These are phyloP conservation scores for Pogonomyrmex barbatus DNA, from an alignment of 1,140 invertebrate genomes.

Conservation along the genomic window DNA sequence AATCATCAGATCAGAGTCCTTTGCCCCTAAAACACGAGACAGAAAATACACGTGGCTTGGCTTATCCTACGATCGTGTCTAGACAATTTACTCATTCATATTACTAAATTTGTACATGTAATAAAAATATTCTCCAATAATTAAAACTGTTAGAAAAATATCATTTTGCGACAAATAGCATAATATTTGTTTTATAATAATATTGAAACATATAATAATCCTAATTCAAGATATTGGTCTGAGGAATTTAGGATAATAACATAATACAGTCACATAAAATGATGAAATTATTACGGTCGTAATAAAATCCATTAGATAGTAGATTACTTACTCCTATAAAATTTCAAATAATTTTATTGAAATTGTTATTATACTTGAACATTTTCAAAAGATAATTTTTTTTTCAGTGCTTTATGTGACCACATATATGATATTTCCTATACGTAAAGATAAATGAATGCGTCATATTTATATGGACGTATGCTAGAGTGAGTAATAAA, in stretches of 20 bases:
- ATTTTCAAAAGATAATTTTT: background rate
- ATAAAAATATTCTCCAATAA: background rate
- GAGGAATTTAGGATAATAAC: background rate
- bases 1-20: constrained; percentile 48
- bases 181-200: background rate
- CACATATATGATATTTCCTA: background rate
- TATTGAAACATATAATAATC: background rate
- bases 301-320: background rate
- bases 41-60: constrained; percentile 58
- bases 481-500: constrained; percentile 7
- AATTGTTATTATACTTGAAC: background rate
- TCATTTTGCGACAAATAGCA: background rate
- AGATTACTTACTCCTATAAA: constrained; percentile 1
- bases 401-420: background rate
- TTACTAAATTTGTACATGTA: background rate
- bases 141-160: background rate
- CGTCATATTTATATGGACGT: background rate
- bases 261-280: background rate
- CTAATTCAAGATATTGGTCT: background rate
- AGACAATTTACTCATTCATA: background rate
- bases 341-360: background rate
- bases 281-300: background rate
- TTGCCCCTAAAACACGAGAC: constrained; percentile 51
- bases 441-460: background rate
- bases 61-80: background rate